phyloP scores from a whole-genome alignment of 2,797 vertebrate genomes.

The Cyclura pinguis region DNA sequence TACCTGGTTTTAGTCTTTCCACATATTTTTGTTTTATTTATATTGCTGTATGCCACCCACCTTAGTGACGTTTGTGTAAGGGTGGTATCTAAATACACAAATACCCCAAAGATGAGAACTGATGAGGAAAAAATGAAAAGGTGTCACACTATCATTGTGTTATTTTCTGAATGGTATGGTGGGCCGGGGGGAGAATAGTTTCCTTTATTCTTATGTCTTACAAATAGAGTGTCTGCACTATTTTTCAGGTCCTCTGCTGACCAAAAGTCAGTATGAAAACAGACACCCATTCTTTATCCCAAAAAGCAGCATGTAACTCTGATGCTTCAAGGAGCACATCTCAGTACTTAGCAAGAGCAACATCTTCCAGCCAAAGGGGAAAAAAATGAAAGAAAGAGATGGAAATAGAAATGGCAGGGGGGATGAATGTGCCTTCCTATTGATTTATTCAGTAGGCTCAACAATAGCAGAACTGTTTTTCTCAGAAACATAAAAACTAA shows the following conservation, averaged over 20 bases:
- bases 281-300: conserved; percentile 25
- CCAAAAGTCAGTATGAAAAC: conserved; percentile 26
- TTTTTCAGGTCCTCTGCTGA: conserved; percentile 1
- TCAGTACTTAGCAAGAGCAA: conserved; percentile 40
- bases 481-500: conserved; percentile 45
- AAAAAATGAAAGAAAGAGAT: not conserved
- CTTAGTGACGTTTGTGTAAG: not conserved
- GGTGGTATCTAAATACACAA: not conserved
- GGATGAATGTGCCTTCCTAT: conserved; percentile 14
- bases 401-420: accelerated
- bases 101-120: not conserved
- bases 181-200: not conserved
- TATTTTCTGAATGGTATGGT: not conserved
- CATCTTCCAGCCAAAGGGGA: not conserved
- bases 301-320: conserved; percentile 9
- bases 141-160: not conserved
- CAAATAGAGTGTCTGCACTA: conserved; percentile 9
- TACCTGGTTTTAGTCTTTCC: too few species aligned
- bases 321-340: conserved; percentile 26
- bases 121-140: not conserved
- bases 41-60: not conserved
- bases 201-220: not conserved
- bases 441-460: conserved; percentile 20
- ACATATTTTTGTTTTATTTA: not conserved
- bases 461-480: not conserved